These are phyloP conservation scores for Ptychadena robeensis DNA, from an alignment of 2,797 vertebrate genomes.

Conservation along the genomic window DNA sequence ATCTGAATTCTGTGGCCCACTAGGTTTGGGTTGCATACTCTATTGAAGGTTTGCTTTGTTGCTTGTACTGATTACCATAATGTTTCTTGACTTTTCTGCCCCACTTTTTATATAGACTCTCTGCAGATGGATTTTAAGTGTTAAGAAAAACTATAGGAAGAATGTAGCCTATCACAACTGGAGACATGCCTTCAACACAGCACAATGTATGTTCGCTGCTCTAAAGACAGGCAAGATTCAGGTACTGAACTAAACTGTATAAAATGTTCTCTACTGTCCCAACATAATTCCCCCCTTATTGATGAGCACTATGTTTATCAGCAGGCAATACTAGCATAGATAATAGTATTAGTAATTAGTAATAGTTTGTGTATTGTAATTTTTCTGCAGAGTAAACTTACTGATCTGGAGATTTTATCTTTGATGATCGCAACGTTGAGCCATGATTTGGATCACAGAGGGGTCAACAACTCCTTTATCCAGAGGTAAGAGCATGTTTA, in stretches of 20 bases:
- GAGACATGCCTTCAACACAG: conserved; percentile 96
- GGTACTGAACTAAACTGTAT: conserved; percentile 71
- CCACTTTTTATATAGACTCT: conserved; percentile 78
- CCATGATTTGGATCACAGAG: conserved; percentile 95
- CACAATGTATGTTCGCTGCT: conserved; percentile 95
- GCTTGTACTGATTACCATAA: no score
- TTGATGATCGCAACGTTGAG: conserved; percentile 93
- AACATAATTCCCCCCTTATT: no score
- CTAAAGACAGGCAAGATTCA: conserved; percentile 91
- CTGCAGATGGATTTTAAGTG: conserved; percentile 94
- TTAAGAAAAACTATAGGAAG: conserved; percentile 98
- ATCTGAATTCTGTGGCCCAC: no score
- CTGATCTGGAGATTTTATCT: conserved; percentile 87
- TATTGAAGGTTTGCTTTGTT: no score
- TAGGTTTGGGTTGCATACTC: no score
- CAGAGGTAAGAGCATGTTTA: conserved; percentile 80
- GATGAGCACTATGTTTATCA: no score
- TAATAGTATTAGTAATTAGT: neutral
- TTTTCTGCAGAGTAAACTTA: conserved; percentile 81
- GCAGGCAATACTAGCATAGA: no score
- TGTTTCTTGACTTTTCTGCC: neutral
- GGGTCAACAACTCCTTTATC: conserved; percentile 98
- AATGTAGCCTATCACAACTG: conserved; percentile 96
- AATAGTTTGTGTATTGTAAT: neutral
- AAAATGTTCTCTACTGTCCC: no score